These are phyloP conservation scores for Cepaea nemoralis DNA, from an alignment of 1,140 invertebrate species.

Conservation along the genomic window DNA sequence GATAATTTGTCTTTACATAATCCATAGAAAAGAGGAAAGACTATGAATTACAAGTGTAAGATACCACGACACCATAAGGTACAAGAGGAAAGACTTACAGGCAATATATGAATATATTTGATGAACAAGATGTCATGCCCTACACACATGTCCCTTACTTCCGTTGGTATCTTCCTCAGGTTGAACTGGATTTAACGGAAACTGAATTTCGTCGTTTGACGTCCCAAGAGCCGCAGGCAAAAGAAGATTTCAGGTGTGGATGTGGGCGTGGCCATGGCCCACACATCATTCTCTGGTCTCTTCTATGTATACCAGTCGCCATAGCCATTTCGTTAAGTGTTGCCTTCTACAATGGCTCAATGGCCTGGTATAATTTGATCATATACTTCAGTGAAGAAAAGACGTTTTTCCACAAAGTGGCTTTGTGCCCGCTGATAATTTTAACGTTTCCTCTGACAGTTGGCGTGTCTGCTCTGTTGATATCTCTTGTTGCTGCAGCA, in stretches of 20 bases:
- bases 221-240: constrained; percentile 76
- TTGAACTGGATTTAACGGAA: constrained; percentile 77
- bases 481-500: constrained; percentile 80
- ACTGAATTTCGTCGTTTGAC: constrained; percentile 80
- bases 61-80: too few species aligned
- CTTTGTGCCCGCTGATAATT: constrained; percentile 80
- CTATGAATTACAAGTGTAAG: too few species aligned
- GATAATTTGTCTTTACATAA: too few species aligned
- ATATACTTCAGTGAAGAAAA: constrained; percentile 80
- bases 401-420: constrained; percentile 72
- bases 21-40: too few species aligned
- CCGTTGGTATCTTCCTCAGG: constrained; percentile 55
- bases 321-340: constrained; percentile 77
- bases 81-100: too few species aligned
- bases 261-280: constrained; percentile 77
- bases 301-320: constrained; percentile 80
- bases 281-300: constrained; percentile 79
- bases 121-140: too few species aligned
- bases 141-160: too few species aligned
- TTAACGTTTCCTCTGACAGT: constrained; percentile 82
- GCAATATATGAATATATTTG: too few species aligned
- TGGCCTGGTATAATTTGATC: constrained; percentile 85
- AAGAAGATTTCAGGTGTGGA: constrained; percentile 53
- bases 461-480: constrained; percentile 77
- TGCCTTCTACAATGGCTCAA: constrained; percentile 82